Conservation (phyloP, 2,113 vertebrate species). For the Lepus europaeus region DNA sequence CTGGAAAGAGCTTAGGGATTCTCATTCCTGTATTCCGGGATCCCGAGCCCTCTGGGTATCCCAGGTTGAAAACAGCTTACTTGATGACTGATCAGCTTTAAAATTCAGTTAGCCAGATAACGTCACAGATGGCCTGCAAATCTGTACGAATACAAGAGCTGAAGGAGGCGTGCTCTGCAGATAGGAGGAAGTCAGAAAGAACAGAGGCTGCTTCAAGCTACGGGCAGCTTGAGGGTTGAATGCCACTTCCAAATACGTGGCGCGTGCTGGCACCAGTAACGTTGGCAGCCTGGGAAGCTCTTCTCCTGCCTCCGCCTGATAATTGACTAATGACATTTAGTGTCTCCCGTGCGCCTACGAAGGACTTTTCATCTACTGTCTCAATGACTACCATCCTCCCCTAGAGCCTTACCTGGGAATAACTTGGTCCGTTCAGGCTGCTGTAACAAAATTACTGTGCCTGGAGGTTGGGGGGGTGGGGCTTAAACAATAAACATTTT, state of each 20-base stretch:
- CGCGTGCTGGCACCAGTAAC: neutral
- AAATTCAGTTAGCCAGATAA: constrained; percentile 32
- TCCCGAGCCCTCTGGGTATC: neutral
- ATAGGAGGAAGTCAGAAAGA: neutral
- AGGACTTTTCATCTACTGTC: neutral
- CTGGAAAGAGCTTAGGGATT: neutral
- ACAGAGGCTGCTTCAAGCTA: neutral
- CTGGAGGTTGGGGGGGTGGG: too few species aligned
- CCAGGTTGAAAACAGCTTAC: neutral
- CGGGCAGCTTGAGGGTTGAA: neutral
- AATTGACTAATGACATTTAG: neutral
- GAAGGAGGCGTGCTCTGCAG: neutral
- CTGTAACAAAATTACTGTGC: neutral
- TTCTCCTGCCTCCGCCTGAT: neutral
- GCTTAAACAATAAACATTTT: neutral
- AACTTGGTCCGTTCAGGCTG: neutral
- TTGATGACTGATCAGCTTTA: constrained; percentile 27
- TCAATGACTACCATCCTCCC: neutral
- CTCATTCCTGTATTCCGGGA: neutral
- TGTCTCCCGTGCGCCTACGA: neutral
- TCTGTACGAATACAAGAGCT: neutral
- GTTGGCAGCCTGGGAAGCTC: neutral
- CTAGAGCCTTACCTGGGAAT: neutral
- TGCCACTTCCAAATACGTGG: neutral
- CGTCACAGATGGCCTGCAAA: neutral